These are phyloP conservation scores for Polypedilum pembai DNA, from an alignment of 1,140 invertebrate species.

Conservation along the genomic window DNA sequence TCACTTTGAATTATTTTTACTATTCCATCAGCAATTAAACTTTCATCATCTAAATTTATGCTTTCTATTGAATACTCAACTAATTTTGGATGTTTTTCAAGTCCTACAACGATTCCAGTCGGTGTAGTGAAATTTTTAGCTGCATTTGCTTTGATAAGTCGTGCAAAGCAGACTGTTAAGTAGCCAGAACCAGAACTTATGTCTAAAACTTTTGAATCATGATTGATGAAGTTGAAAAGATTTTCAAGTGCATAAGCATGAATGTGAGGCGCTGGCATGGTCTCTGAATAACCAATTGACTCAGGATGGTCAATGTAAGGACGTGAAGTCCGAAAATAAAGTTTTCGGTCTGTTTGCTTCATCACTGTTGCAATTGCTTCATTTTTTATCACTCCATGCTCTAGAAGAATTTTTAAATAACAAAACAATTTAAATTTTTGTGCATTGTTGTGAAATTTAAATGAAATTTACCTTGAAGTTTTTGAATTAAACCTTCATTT, in stretches of 20 bases:
- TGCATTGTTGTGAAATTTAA: no score
- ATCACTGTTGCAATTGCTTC: slow-evolving; percentile 75
- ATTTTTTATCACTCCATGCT: slow-evolving; percentile 75
- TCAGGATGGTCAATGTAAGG: slow-evolving; percentile 88
- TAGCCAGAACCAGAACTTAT: slow-evolving; percentile 93
- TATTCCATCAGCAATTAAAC: slow-evolving; percentile 53
- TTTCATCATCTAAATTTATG: slow-evolving; percentile 65
- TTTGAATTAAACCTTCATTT: slow-evolving; percentile 76
- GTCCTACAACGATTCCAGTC: slow-evolving; percentile 70
- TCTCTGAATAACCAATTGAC: slow-evolving; percentile 80
- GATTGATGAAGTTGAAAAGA: slow-evolving; percentile 59
- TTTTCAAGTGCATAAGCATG: slow-evolving; percentile 89
- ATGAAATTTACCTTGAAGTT: slow-evolving; percentile 63
- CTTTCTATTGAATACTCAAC: slow-evolving; percentile 68
- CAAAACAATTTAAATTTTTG: no score
- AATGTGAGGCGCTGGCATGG: slow-evolving; percentile 98
- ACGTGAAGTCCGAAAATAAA: slow-evolving; percentile 58
- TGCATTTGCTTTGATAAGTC: slow-evolving; percentile 35
- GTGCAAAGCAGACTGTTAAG: no score
- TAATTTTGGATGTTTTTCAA: slow-evolving; percentile 87
- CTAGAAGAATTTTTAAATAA: slow-evolving; percentile 52
- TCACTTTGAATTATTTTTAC: slow-evolving; percentile 74
- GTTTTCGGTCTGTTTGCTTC: slow-evolving; percentile 73
- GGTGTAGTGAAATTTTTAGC: slow-evolving; percentile 42
- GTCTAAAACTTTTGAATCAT: slow-evolving; percentile 78